Base-by-base conservation (phyloP, 2,113 vertebrate species). In the Jaculus jaculus region DNA sequence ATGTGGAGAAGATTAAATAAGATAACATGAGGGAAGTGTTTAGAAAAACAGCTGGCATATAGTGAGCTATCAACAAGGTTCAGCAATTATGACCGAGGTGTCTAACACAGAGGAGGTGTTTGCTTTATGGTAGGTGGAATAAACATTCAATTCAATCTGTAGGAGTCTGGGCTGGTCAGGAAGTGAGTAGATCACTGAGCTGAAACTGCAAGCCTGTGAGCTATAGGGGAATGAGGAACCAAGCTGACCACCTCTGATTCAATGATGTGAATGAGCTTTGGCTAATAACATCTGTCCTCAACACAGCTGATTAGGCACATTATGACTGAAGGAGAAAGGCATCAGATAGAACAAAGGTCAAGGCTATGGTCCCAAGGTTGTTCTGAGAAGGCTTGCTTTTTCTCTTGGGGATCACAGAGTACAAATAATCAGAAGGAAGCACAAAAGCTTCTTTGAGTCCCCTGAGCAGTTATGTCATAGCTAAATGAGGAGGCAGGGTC, bases 361-460 rank as follows among this genome's bases (percentile, higher is more conserved):
- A 65, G 73, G 81, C 63, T 89, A 32, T 37, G 54, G 65, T 71
- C 61, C 69, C 85, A 71, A 54, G 15, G 28, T 42, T 37, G 24
- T 51, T 77, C 87, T n/a, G 26, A 54, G 65, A 92, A 82, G 71
- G 51, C 16, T 82, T 37, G 11, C 34, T 83, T 89, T 37, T 18
- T 54, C 37, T 93, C 71, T 74, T 24, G 21, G 10, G 77, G 24
- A 91, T 24, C 11, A n/a, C 0, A 21, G 71, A 47, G 42, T n/a
- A 28, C 78, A 82, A 91, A 93, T 74, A 91, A 32, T 71, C 51
- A 90, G 68, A 87, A 26, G 37, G n/a, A 71, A 84, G 15, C 66
- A 75, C 28, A 71, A 47, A n/a, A 26, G 42, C 23, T 54, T 68
- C n/a, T 89, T 58, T 10, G 17, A 71, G 37, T 86, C n/a, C 58